Evolutionary conservation across 2,113 vertebrate genomes (phyloP), one percentile per base, ranked within the genome.

Genomic region (Corvus moneduloides): DNA sequence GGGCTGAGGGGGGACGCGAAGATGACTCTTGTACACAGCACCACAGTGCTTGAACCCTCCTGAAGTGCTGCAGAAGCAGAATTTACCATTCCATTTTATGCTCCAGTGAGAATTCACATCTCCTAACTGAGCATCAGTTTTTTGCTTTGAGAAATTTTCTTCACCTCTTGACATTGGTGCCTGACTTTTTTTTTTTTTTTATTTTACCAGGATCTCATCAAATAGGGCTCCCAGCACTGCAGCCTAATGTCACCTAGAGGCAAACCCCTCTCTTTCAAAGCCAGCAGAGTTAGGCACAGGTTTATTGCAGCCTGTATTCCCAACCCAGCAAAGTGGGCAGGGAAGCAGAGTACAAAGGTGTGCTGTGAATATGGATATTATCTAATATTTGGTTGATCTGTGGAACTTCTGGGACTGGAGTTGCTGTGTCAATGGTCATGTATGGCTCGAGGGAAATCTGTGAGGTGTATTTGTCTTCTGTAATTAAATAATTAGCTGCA

Each of bases 21-120:
- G 35, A 23, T 43, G 30, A 11, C 44, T 19, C 27, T 71, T 67
- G 33, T 27, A 22, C n/a, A 23, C 0, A 0, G 11, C 41, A 71
- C 9, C 15, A 3, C 3, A 7, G 58, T 13, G 23, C 75, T n/a
- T 46, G 52, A 10, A 41, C 48, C 48, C 80, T 51, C 67, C 49
- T 30, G 35, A 46, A 55, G 33, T 7, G 20, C 44, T 68, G 39
- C 58, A 63, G 79, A 44, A 52, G 23, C 11, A 64, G 76, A 22
- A 76, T 46, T 79, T n/a, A 1, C 39, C 37, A 3, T 27, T 52
- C 39, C 28, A 11, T 15, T 23, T 10, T 19, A 27, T 30, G n/a
- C 20, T 72, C 17, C 48, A 17, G 17, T 22, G 26, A 33, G n/a
- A 68, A 24, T 59, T 72, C 4, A 1, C 51, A 11, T 33, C 39